Evolutionary conservation across 1,140 invertebrate species (phyloP).

Genomic region (Philaenus spumarius): DNA sequence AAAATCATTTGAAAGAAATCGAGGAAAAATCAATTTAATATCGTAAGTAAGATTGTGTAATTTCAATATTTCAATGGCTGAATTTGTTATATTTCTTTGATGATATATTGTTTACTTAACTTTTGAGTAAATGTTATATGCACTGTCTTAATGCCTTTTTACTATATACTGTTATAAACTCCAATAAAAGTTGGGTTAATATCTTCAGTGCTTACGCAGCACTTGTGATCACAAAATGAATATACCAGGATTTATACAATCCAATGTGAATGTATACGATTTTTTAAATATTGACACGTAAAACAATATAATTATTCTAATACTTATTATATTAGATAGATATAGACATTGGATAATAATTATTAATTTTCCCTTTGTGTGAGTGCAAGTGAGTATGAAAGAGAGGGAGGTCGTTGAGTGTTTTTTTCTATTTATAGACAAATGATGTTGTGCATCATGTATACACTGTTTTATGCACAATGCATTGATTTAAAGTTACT

Average conservation of each 20-base stretch:
- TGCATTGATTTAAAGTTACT: too few species aligned
- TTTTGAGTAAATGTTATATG: constrained; percentile 8
- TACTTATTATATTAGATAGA: constrained; percentile 15
- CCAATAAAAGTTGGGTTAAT: not conserved
- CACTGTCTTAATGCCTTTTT: constrained; percentile 13
- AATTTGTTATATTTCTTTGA: constrained; percentile 7
- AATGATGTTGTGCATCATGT: too few species aligned
- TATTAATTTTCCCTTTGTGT: constrained; percentile 6
- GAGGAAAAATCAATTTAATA: not conserved
- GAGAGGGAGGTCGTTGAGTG: too few species aligned
- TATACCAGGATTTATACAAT: constrained; percentile 20
- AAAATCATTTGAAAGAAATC: too few species aligned
- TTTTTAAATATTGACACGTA: constrained; percentile 19
- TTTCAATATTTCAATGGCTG: constrained; percentile 14
- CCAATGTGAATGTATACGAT: constrained; percentile 16
- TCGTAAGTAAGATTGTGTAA: not conserved
- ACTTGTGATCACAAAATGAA: constrained; percentile 5
- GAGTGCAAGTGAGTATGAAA: too few species aligned
- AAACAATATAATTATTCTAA: constrained; percentile 18
- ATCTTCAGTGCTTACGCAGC: not conserved
- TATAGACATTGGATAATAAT: constrained; percentile 16
- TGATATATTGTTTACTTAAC: constrained; percentile 14
- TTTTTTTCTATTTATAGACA: too few species aligned
- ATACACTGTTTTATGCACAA: too few species aligned
- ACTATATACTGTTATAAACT: constrained; percentile 5